These are phyloP conservation scores for Rhagonycha fulva DNA, from an alignment of 2,888 invertebrate genomes.

Conservation along the genomic window DNA sequence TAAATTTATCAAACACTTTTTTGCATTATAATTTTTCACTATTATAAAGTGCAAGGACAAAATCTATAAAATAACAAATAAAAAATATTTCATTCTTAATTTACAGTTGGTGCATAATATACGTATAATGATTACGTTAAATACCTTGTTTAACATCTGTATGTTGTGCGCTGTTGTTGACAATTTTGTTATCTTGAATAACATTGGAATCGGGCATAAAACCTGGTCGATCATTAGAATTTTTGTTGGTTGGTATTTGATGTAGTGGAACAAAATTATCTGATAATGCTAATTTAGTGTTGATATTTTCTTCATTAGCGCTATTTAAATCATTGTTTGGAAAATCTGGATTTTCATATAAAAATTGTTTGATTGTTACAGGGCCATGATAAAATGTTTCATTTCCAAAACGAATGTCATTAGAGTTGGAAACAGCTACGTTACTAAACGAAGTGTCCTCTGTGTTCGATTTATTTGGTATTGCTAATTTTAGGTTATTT, in stretches of 20 bases:
- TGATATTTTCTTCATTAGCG: conserved; percentile 9
- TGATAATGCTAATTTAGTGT: conserved; percentile 14
- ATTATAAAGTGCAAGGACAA: not conserved
- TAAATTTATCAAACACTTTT: not conserved
- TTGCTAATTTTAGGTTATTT: conserved; percentile 20
- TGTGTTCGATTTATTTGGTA: conserved; percentile 15
- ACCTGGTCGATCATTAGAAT: conserved; percentile 9
- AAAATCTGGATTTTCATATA: conserved; percentile 53
- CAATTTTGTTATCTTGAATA: conserved; percentile 9
- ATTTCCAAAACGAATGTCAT: conserved; percentile 76
- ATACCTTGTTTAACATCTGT: conserved; percentile 7
- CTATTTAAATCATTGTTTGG: conserved; percentile 14
- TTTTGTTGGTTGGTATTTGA: conserved; percentile 1
- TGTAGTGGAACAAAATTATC: conserved; percentile 7
- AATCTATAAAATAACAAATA: not conserved
- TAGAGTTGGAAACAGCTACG: conserved; percentile 69
- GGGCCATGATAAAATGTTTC: conserved; percentile 79
- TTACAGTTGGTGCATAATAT: not conserved
- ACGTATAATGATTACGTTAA: not conserved
- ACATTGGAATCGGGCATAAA: conserved; percentile 14
- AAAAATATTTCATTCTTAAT: not conserved
- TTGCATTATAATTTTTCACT: not conserved
- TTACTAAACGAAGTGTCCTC: conserved; percentile 60
- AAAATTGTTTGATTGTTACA: conserved; percentile 75
- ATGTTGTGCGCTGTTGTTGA: not conserved